Conservation (phyloP, 2,113 vertebrate genomes). For the Manacus vitellinus region DNA sequence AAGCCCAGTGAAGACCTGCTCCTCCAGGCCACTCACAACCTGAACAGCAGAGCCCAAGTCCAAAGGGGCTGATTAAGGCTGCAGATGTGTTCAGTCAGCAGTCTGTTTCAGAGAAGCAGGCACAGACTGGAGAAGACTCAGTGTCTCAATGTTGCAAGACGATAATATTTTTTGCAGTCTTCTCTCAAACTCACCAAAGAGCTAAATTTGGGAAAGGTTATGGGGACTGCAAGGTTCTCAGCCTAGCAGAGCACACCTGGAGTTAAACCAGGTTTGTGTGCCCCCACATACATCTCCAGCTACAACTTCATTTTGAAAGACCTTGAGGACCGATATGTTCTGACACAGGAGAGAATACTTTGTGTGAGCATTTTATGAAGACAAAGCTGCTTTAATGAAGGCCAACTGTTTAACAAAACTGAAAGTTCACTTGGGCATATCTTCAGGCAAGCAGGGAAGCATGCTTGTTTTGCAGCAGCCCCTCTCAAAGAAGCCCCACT, state of each 20-base stretch:
- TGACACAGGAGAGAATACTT: neutral
- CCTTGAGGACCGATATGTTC: neutral
- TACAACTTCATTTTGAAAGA: neutral
- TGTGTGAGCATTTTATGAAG: neutral
- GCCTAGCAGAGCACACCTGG: neutral
- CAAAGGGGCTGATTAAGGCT: neutral
- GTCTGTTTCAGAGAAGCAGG: neutral
- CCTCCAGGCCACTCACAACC: rapidly evolving
- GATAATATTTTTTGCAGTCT: neutral
- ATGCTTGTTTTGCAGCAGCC: rapidly evolving
- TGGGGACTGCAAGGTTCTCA: neutral
- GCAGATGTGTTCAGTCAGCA: neutral
- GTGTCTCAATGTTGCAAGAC: rapidly evolving
- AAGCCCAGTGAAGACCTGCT: neutral
- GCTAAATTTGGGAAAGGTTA: neutral
- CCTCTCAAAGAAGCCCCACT: neutral
- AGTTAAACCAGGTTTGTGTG: neutral
- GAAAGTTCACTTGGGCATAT: neutral
- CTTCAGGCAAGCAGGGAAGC: neutral
- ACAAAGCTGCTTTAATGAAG: neutral
- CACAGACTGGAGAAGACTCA: neutral
- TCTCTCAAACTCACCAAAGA: neutral
- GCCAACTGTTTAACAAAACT: neutral
- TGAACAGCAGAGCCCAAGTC: neutral
- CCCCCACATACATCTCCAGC: neutral